Evolutionary conservation across 2,113 vertebrate genomes (phyloP).

Genomic region (Elaphurus davidianus): DNA sequence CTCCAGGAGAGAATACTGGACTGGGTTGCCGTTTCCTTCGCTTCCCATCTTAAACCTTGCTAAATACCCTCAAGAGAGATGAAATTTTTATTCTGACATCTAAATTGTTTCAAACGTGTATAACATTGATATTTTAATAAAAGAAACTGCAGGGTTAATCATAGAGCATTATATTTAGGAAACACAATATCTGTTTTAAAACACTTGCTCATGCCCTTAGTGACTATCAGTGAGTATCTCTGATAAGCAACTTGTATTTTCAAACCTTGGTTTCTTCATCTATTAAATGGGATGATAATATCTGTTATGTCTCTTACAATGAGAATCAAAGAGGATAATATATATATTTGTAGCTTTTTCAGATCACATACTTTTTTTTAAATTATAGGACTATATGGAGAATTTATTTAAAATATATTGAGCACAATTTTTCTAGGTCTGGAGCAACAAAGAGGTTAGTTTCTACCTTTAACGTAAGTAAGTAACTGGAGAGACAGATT

Average conservation of each 20-base stretch:
- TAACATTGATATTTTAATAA: neutral
- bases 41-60: neutral
- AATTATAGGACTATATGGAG: neutral
- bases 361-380: neutral
- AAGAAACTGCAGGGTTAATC: neutral
- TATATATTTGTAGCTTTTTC: neutral
- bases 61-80: neutral
- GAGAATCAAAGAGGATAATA: neutral
- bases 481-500: neutral
- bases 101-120: neutral
- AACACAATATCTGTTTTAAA: neutral
- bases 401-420: neutral
- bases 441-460: neutral
- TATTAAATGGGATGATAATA: neutral
- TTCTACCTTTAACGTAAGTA: neutral
- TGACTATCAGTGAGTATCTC: neutral
- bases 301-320: neutral
- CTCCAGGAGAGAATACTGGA: neutral
- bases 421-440: neutral
- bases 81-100: neutral
- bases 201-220: neutral
- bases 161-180: neutral
- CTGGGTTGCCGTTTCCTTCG: accelerated
- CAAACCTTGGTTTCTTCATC: neutral
- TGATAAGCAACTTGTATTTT: neutral